Base-by-base conservation (phyloP, 2,888 invertebrate species). In the Lepidocyrtinus sp. region DNA sequence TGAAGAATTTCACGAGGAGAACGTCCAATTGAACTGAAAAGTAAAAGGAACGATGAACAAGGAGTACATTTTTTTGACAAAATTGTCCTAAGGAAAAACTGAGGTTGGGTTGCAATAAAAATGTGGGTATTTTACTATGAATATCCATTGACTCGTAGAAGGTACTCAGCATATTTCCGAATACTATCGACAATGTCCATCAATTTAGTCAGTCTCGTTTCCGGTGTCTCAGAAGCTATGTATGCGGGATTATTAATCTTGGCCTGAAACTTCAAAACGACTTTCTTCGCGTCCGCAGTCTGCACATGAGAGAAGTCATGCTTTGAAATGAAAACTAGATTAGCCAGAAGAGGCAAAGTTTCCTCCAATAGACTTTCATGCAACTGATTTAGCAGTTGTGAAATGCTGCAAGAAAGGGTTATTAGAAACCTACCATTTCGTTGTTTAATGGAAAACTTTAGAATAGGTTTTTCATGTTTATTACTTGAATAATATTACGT, bases 261-360 rank as follows among this genome's bases (percentile, higher is more conserved):
- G 2, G 55, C 71, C 45, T 64, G 50, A 55, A 76, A 71, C 36
- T 71, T 76, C 17, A 21, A 7, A 1, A 76, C 65, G 21, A 76
- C 55, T 15, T 76, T 76, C 36, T 71, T 50, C 1, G 61, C 70
- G 5, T 76, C 65, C 2, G n/a, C 19, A 2, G 76, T 76, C 22
- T 64, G 55, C 2, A 76, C 76, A 1, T 50, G 70, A 45, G 65
- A 59, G 25, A 71, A 76, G 25, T 76, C 71, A 61, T 76, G 27
- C 21, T 76, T 76, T 5, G 76, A 36, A 64, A 76, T 65, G 65
- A 65, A 76, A 70, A 76, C 59, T 19, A 76, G 63, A 62, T 76
- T 76, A 7, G 76, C 76, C 64, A 76, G 22, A 1, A 76, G 24
- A 15, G 76, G 76, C 5, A 76, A 65, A 5, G 46, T 24, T 19